A percentile compares a stretch with the other conserved stretches of the same genome.
These are phyloP conservation scores for Tapirus terrestris DNA, from an alignment of 2,113 vertebrate genomes.

Conservation along the genomic window DNA sequence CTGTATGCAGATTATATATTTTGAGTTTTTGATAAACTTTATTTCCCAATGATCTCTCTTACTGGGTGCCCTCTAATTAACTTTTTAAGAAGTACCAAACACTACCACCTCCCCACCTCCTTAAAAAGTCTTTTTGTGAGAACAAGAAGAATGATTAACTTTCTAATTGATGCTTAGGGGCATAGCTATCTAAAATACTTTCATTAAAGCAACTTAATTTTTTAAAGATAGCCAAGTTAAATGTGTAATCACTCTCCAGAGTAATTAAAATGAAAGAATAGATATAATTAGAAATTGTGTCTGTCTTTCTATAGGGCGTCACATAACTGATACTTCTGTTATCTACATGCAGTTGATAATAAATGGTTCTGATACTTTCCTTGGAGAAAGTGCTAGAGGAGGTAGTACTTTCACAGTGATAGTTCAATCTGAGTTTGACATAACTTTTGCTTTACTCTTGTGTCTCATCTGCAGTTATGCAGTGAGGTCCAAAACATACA, in stretches of 20 bases:
- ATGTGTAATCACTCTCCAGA: slow-evolving; percentile 61
- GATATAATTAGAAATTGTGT: slow-evolving; percentile 59
- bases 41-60: slow-evolving; percentile 60
- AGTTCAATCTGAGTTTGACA: neutral
- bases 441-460: neutral
- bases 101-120: neutral
- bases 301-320: slow-evolving; percentile 13
- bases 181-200: slow-evolving; percentile 69
- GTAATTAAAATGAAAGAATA: slow-evolving; percentile 67
- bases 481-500: neutral
- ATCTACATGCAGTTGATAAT: neutral
- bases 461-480: neutral
- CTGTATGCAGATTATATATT: slow-evolving; percentile 45
- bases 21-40: slow-evolving; percentile 62
- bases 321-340: neutral
- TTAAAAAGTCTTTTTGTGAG: slow-evolving; percentile 56
- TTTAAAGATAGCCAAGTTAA: slow-evolving; percentile 70
- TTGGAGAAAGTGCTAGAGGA: neutral
- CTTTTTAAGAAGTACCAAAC: slow-evolving; percentile 52
- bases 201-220: slow-evolving; percentile 64
- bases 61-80: slow-evolving; percentile 61
- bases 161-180: slow-evolving; percentile 59
- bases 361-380: slow-evolving; percentile 28
- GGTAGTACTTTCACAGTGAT: neutral
- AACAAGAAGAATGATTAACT: slow-evolving; percentile 75